Percentiles rank a stretch among this genome's conserved stretches.
Evolutionary conservation across 1,140 invertebrate genomes (phyloP).

Genomic region (Anastrepha obliqua): DNA sequence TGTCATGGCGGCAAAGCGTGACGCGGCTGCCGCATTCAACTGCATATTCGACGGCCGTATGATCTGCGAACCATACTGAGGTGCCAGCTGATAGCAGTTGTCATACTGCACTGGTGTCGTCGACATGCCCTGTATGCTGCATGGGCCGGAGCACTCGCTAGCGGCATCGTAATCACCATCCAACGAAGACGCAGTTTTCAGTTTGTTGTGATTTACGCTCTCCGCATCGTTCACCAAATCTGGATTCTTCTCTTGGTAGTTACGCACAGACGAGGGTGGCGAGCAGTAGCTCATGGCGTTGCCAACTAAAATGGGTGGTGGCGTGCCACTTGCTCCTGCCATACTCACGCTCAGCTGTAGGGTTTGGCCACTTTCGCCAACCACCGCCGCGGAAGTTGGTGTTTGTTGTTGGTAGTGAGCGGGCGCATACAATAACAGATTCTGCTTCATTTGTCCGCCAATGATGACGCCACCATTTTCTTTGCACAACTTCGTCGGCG

Average conservation of each 20-base stretch:
- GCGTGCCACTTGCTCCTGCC: conserved; percentile 54
- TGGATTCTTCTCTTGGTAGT: conserved; percentile 82
- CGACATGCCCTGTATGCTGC: conserved; percentile 65
- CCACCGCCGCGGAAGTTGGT: conserved; percentile 56
- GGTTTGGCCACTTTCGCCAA: conserved; percentile 57
- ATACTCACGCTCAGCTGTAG: conserved; percentile 69
- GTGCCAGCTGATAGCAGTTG: conserved; percentile 72
- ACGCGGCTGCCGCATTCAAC: conserved; percentile 60
- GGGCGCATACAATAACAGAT: conserved; percentile 68
- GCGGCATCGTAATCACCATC: conserved; percentile 70
- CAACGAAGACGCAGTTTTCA: conserved; percentile 76
- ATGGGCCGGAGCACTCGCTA: conserved; percentile 64
- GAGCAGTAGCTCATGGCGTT: conserved; percentile 67
- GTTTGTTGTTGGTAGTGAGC: conserved; percentile 58
- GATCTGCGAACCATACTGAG: conserved; percentile 60
- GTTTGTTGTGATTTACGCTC: conserved; percentile 78
- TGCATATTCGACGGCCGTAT: conserved; percentile 55
- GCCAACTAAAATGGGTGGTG: conserved; percentile 62
- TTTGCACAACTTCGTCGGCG: conserved; percentile 66
- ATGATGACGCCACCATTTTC: conserved; percentile 64
- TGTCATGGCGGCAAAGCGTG: conserved; percentile 73
- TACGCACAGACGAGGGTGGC: conserved; percentile 74
- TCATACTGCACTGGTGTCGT: conserved; percentile 71
- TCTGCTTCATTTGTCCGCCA: conserved; percentile 72
- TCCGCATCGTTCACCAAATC: conserved; percentile 84